phyloP scores from a whole-genome alignment of 2,113 vertebrate species.

The Brachirus orientalis region DNA sequence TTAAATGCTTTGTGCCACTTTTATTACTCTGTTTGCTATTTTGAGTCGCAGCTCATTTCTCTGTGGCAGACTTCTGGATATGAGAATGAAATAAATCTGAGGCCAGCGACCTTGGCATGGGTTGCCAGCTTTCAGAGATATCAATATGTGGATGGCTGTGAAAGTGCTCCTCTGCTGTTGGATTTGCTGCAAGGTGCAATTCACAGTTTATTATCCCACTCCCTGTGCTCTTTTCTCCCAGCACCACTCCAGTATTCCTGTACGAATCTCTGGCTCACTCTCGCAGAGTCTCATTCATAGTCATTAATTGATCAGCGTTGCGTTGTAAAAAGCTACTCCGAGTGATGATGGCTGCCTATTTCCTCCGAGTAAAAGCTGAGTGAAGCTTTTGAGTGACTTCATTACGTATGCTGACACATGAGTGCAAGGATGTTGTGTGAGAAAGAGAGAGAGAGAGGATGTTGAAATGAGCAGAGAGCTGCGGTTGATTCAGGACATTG shows the following conservation, averaged over 20 bases:
- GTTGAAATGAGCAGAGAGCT: conserved; percentile 46
- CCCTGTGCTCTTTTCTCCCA: conserved; percentile 23
- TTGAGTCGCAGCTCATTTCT: conserved; percentile 51
- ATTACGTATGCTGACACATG: conserved; percentile 73
- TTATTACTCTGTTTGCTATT: conserved; percentile 43
- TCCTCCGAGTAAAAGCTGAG: conserved; percentile 68
- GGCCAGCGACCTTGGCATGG: conserved; percentile 41
- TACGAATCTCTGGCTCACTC: conserved; percentile 40
- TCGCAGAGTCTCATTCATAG: conserved; percentile 54
- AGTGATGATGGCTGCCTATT: conserved; percentile 53
- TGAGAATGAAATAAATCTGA: conserved; percentile 57
- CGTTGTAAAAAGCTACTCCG: conserved; percentile 75
- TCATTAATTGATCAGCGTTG: conserved; percentile 77
- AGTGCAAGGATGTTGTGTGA: conserved; percentile 49
- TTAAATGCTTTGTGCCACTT: conserved; percentile 32
- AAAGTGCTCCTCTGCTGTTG: conserved; percentile 49
- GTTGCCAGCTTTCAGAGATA: conserved; percentile 46
- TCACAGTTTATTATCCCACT: conserved; percentile 50
- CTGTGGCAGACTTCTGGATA: conserved; percentile 45
- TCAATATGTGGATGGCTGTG: conserved; percentile 35
- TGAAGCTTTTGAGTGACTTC: conserved; percentile 53
- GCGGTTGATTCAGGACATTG: conserved; percentile 54
- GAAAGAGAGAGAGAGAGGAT: conserved; percentile 29
- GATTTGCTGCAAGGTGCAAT: conserved; percentile 51
- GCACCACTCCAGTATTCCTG: conserved; percentile 43